phyloP scores from a whole-genome alignment of 1,140 invertebrate genomes.

The Lasioglossum albipes region DNA sequence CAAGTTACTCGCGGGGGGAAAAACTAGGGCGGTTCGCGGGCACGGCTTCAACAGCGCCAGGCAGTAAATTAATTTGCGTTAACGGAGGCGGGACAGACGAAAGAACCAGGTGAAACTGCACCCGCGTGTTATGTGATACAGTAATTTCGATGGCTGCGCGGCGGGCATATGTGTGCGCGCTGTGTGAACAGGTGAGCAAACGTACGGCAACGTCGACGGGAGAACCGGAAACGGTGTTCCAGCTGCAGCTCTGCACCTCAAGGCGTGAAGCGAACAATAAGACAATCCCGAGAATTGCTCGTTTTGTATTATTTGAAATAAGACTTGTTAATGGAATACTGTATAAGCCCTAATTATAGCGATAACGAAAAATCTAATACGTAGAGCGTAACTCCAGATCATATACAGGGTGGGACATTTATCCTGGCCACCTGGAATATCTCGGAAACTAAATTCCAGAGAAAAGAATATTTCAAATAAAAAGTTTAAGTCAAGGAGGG shows the following conservation, averaged over 20 bases:
- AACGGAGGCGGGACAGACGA: background rate
- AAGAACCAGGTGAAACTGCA: constrained; percentile 8
- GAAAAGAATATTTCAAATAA: too few species aligned
- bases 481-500: too few species aligned
- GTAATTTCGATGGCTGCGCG: background rate
- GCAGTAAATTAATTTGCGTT: constrained; percentile 24
- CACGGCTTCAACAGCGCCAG: background rate
- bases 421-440: too few species aligned
- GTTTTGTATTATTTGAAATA: too few species aligned
- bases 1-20: background rate
- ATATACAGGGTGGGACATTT: too few species aligned
- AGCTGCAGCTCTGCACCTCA: background rate
- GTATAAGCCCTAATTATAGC: too few species aligned
- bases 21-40: too few species aligned
- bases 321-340: too few species aligned
- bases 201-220: background rate
- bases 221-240: background rate
- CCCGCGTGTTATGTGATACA: background rate
- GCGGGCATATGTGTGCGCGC: background rate
- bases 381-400: too few species aligned
- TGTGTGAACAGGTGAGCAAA: constrained; percentile 3
- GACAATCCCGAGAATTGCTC: background rate
- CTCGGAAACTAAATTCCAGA: too few species aligned
- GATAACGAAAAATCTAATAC: too few species aligned
- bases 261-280: background rate